These are phyloP conservation scores for Eonycteris spelaea DNA, from an alignment of 2,113 vertebrate genomes.

Conservation along the genomic window DNA sequence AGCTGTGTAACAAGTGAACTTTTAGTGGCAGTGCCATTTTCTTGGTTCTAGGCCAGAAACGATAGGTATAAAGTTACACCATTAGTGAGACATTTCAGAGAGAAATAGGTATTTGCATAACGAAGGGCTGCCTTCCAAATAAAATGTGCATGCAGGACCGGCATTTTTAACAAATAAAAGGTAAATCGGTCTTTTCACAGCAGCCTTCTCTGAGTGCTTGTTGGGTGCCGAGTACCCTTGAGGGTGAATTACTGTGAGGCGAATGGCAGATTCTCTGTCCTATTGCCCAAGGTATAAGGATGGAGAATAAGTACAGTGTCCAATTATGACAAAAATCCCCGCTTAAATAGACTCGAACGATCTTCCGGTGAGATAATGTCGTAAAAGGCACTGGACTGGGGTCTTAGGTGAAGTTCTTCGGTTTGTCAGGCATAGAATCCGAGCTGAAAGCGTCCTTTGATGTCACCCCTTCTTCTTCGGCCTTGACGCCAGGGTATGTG, in stretches of 20 bases:
- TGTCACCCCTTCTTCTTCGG: not conserved
- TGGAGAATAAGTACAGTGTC: not conserved
- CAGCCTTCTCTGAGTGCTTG: not conserved
- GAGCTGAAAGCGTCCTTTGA: not conserved
- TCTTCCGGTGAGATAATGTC: not conserved
- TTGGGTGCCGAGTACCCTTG: too few species aligned
- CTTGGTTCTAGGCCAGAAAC: constrained; percentile 57
- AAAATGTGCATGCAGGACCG: not conserved
- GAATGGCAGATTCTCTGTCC: not conserved
- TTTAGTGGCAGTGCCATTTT: constrained; percentile 42
- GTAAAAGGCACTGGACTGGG: not conserved
- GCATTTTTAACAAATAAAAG: not conserved
- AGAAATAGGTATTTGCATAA: not conserved
- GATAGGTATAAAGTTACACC: not conserved
- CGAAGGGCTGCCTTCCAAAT: not conserved
- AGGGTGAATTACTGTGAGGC: not conserved
- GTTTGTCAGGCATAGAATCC: not conserved
- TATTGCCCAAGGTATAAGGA: not conserved
- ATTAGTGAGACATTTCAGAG: not conserved
- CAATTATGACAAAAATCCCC: not conserved
- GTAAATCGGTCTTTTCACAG: not conserved
- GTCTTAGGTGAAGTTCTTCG: not conserved
- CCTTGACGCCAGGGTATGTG: not conserved
- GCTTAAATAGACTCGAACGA: not conserved
- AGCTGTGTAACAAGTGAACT: constrained; percentile 47